Conservation (phyloP, 2,797 vertebrate genomes). For the Nannoperca obscura region DNA sequence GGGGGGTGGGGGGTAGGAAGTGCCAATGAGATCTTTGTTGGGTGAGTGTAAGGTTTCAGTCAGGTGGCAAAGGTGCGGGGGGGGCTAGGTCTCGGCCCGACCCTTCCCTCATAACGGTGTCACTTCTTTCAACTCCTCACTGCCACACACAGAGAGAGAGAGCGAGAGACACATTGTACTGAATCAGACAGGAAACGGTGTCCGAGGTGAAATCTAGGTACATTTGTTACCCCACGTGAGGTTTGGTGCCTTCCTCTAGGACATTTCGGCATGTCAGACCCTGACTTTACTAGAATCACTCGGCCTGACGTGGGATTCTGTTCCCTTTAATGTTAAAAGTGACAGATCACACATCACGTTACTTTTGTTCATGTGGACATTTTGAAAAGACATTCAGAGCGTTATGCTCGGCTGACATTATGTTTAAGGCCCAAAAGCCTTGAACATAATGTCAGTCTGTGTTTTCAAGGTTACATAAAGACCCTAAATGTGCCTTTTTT, state of each 20-base stretch:
- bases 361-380: not conserved
- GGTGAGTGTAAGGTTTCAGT: slow-evolving; percentile 40
- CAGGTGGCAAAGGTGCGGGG: slow-evolving; percentile 14
- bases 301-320: not conserved
- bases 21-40: slow-evolving; percentile 22
- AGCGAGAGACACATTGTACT: not conserved
- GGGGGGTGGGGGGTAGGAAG: slow-evolving; percentile 17
- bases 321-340: not conserved
- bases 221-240: not conserved
- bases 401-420: not conserved
- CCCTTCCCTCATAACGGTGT: slow-evolving; percentile 5
- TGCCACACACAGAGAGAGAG: not conserved
- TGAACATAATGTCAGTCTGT: not conserved
- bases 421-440: not conserved
- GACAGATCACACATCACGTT: no score
- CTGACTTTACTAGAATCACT: not conserved
- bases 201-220: not conserved
- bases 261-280: not conserved
- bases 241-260: not conserved
- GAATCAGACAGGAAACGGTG: not conserved
- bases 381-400: not conserved
- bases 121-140: slow-evolving; percentile 12
- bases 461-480: not conserved
- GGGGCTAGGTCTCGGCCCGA: not conserved
- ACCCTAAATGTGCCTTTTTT: not conserved